These are phyloP conservation scores for Xestia rhomboidea DNA, from an alignment of 2,888 invertebrate genomes.

Conservation along the genomic window DNA sequence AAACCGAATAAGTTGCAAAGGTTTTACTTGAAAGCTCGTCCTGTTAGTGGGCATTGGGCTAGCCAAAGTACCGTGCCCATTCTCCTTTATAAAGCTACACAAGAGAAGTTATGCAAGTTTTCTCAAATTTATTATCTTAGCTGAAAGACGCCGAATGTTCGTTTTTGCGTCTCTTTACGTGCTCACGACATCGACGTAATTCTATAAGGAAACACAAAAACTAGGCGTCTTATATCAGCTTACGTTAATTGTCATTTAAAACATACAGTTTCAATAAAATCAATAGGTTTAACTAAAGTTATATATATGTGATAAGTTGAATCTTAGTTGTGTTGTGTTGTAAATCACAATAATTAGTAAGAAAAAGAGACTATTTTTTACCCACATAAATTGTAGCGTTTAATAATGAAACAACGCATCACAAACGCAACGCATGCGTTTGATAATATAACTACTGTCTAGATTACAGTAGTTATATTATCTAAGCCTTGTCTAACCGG, in stretches of 20 bases:
- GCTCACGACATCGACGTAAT: neutral
- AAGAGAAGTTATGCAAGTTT: neutral
- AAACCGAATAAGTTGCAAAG: too few species aligned
- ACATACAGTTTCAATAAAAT: neutral
- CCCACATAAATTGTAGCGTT: too few species aligned
- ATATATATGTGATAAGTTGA: neutral
- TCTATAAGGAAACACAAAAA: neutral
- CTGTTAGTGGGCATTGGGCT: too few species aligned
- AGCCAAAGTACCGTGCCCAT: neutral
- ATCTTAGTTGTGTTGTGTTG: neutral
- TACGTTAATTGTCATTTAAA: neutral
- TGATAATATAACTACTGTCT: too few species aligned
- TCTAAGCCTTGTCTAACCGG: too few species aligned
- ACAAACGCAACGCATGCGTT: too few species aligned
- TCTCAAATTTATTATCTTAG: neutral
- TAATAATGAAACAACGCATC: too few species aligned
- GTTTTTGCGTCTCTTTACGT: neutral
- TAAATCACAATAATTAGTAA: neutral
- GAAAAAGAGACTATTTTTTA: too few species aligned
- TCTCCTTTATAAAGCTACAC: neutral
- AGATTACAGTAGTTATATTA: too few species aligned
- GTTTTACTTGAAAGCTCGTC: neutral
- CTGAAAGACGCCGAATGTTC: neutral
- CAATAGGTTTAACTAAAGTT: neutral
- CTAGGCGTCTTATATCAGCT: neutral